Evolutionary conservation across 2,113 vertebrate genomes (phyloP).

Genomic region (Vireo altiloquus): DNA sequence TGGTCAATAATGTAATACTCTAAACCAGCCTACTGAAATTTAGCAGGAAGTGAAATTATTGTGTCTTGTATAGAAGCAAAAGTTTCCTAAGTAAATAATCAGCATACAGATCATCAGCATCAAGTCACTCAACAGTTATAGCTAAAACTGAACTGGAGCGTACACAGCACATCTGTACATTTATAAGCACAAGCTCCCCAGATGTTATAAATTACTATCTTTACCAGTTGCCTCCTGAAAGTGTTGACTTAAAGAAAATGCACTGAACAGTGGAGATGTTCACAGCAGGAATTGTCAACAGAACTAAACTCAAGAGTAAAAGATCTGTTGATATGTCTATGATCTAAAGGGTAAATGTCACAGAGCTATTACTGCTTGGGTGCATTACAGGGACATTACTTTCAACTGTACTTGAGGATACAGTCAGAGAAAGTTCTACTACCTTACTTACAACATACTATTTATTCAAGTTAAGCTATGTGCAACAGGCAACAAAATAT

Average conservation of each 20-base stretch:
- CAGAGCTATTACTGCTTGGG: neutral
- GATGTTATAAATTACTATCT: conserved; percentile 58
- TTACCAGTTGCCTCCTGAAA: conserved; percentile 47
- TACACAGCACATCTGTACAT: conserved; percentile 14
- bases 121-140: neutral
- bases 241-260: conserved; percentile 46
- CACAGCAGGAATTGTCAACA: conserved; percentile 64
- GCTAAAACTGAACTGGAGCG: neutral
- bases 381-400: neutral
- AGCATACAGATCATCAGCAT: neutral
- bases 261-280: conserved; percentile 52
- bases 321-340: conserved; percentile 1
- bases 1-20: neutral
- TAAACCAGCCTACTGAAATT: neutral
- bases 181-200: conserved; percentile 31
- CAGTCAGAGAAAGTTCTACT: neutral
- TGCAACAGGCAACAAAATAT: conserved; percentile 28
- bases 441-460: neutral
- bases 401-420: neutral
- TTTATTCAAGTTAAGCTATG: neutral
- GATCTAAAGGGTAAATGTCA: conserved; percentile 11
- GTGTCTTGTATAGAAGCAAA: neutral
- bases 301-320: conserved; percentile 3
- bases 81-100: conserved; percentile 1
- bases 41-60: neutral